Base-by-base conservation (phyloP, 2,888 invertebrate species). In the Folsomia candida region DNA sequence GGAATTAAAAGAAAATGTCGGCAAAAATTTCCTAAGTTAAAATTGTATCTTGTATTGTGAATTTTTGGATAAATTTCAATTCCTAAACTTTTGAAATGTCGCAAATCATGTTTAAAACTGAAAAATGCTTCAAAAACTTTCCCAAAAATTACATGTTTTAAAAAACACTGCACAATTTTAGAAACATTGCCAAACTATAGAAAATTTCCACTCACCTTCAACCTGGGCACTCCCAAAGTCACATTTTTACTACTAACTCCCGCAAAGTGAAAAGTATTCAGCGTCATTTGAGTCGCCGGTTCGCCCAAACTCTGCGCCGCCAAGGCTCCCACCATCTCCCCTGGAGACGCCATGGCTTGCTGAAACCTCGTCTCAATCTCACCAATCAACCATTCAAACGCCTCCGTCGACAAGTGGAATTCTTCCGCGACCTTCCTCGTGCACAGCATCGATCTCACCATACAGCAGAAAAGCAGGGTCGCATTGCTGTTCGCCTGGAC, bases 301-400 rank as follows among this genome's bases (percentile, higher is more conserved):
- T 86, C 86, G 80, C 86, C 86, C 6, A 86, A 82, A 20, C 84
- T 84, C 81, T 86, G 86, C n/a, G 86, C 86, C 22, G 86, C 86
- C 72, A 86, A 78, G 0, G 86, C 85, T 67, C 86, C 86, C n/a
- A 86, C 85, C 86, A 86, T 86, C 80, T 86, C 86, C 74, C 86
- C 85, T 2, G 86, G 85, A 71, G 51, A 51, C n/a, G 47, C 68
- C 28, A 51, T 83, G 22, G 87, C 85, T 77, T 86, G 86, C 73
- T 86, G 84, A 81, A 88, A 87, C 64, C 86, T 82, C 1, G 85
- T 84, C 77, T 87, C 86, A 54, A 87, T 85, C 81, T 88, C 87
- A 73, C 87, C 87, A 20, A 88, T 80, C 11, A 88, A 81, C 87
- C 87, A 88, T 73, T 88, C 87, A 81, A 88, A 87, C 0, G 87